Evolutionary conservation across 2,888 invertebrate species (phyloP), one percentile per base, ranked within the genome.

Genomic region (Eubasilissa splendida): DNA sequence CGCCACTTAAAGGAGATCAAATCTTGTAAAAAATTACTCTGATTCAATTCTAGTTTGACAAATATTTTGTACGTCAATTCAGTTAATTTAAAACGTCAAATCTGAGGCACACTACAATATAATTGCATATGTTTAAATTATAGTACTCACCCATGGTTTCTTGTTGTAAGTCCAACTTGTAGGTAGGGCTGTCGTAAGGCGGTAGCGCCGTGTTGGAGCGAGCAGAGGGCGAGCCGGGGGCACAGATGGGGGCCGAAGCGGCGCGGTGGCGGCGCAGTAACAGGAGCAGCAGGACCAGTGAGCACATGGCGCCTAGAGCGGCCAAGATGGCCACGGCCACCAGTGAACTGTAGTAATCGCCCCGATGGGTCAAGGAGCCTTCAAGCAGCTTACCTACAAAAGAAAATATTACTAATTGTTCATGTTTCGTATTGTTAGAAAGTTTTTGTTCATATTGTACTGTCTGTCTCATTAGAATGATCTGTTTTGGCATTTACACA

Each of bases 81-180:
- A 22, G 22, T 22, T 22, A 22, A 22, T 22, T 22, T 22, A 22
- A 22, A 22, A 22, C 0, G 22, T 22, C 22, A 22, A 22, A 22
- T 22, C 22, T 22, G 22, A 22, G 22, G 1, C 22, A 22, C 22
- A 22, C 22, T 22, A 9, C 10, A 9, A 56, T 56, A 9, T 56
- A 56, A 9, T 12, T 56, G 12, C 56, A 60, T 60, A 2, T n/a
- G 11, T 11, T n/a, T 14, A 60, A 60, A 60, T n/a, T 1, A 68
- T 68, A 3, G 22, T 53, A 52, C 88, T 90, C 91, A 96, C 96
- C 95, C 96, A 96, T 96, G 86, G 96, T 96, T 91, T 96, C 96
- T 90, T 96, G 96, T 89, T 96, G 96, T 88, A 96, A 93, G 90
- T 96, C 96, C 88, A 97, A 95, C 93, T 97, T 97, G 91, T 97